A percentile compares a stretch with the other conserved stretches of the same genome.
Evolutionary conservation across 2,113 vertebrate genomes (phyloP).

Genomic region (Uropsilus gracilis): DNA sequence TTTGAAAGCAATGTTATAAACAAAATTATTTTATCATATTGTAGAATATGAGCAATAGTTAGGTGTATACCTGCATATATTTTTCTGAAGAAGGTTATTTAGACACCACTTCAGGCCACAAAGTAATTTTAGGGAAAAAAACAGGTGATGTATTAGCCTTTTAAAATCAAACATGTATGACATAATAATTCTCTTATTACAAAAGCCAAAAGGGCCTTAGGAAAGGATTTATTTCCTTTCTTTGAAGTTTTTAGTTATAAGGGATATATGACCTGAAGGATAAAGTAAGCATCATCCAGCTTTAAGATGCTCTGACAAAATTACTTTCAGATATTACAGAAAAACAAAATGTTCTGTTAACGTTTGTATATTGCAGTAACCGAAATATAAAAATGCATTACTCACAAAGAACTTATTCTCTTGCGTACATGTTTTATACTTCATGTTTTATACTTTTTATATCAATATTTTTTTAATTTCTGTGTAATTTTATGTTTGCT

Average conservation of each 20-base stretch:
- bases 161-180: not conserved
- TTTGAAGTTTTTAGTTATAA: not conserved
- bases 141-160: not conserved
- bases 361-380: not conserved
- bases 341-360: not conserved
- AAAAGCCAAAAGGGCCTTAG: too few species aligned
- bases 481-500: not conserved
- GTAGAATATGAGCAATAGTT: not conserved
- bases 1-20: not conserved
- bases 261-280: not conserved
- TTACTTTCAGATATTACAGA: not conserved
- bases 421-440: too few species aligned
- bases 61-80: not conserved
- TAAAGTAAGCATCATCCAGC: not conserved
- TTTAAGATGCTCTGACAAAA: not conserved
- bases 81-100: not conserved
- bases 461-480: not conserved
- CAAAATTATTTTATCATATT: not conserved
- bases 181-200: not conserved
- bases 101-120: not conserved
- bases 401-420: not conserved
- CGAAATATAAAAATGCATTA: not conserved
- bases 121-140: not conserved
- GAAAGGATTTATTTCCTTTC: too few species aligned
- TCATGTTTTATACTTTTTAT: not conserved